phyloP scores from a whole-genome alignment of 2,797 vertebrate genomes.

The Peromyscus aztecus region DNA sequence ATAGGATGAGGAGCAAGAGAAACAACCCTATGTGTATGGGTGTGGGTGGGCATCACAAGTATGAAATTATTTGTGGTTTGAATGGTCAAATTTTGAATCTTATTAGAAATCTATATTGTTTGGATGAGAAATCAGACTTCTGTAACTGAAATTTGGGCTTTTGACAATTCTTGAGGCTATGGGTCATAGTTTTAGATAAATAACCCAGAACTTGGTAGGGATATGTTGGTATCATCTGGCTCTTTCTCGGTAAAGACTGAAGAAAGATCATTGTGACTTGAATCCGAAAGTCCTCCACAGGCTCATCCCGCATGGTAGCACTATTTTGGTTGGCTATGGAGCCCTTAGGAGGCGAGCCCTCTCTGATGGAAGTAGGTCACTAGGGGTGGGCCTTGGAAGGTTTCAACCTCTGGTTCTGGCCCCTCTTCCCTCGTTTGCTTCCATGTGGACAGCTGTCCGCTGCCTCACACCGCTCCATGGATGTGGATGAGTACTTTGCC shows the following conservation, averaged over 20 bases:
- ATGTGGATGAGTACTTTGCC: neutral
- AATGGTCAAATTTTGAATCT: neutral
- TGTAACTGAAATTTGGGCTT: neutral
- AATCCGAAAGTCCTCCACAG: neutral
- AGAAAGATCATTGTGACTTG: neutral
- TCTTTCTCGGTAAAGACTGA: neutral
- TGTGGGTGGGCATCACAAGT: neutral
- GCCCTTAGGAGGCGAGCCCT: neutral
- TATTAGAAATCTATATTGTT: constrained; percentile 21
- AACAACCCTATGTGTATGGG: neutral
- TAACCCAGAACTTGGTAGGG: neutral
- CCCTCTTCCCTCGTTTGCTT: neutral
- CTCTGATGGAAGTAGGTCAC: neutral
- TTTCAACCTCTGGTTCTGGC: neutral
- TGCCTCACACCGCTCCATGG: neutral
- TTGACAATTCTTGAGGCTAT: neutral
- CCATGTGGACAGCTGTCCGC: neutral
- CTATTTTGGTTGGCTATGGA: neutral
- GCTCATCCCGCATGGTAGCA: no score
- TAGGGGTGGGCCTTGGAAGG: neutral
- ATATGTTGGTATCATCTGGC: neutral
- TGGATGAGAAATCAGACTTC: constrained; percentile 22
- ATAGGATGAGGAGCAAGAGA: neutral
- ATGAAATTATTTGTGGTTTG: neutral
- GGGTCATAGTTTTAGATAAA: neutral